Evolutionary conservation across 2,888 invertebrate genomes (phyloP), one percentile per base, ranked within the genome.

Genomic region (Tigriopus californicus): DNA sequence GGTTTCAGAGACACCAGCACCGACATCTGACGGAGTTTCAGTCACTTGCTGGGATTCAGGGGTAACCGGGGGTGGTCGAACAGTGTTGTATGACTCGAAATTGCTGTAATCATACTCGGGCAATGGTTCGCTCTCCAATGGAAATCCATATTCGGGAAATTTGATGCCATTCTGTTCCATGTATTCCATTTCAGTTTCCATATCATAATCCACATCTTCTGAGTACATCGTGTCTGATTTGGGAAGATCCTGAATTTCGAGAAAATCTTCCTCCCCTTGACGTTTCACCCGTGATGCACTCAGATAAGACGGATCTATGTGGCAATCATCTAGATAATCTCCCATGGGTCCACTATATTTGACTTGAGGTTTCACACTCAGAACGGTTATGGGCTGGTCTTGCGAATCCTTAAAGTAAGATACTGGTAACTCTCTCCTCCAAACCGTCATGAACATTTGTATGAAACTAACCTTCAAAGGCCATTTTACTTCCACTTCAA

Each of bases 401-500:
- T 33, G 3, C 8, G 33, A 33, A 8, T 33, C 33, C 33, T 33
- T 3, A 33, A n/a, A n/a, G n/a, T n/a, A n/a, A n/a, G n/a, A n/a
- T n/a, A n/a, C n/a, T n/a, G n/a, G n/a, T n/a, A n/a, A n/a, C n/a
- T n/a, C n/a, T n/a, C n/a, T n/a, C n/a, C n/a, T n/a, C n/a, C n/a
- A n/a, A n/a, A n/a, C n/a, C n/a, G 33, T 33, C 4, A 33, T 5
- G 8, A 33, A 33, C 8, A 8, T 33, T 33, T 33, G 3, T 33
- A 33, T 33, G 33, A n/a, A n/a, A n/a, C 33, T 33, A 5, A 8
- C 33, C 25, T 44, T 56, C 25, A 56, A 46, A 1, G 56, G 42
- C 56, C 56, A 56, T 22, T 20, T 18, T 46, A 56, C 33, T 15
- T 20, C 18, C n/a, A 56, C 13, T 46, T 56, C 6, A 42, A 56